Conservation (phyloP, 2,113 vertebrate species). For the Centropus bengalensis region DNA sequence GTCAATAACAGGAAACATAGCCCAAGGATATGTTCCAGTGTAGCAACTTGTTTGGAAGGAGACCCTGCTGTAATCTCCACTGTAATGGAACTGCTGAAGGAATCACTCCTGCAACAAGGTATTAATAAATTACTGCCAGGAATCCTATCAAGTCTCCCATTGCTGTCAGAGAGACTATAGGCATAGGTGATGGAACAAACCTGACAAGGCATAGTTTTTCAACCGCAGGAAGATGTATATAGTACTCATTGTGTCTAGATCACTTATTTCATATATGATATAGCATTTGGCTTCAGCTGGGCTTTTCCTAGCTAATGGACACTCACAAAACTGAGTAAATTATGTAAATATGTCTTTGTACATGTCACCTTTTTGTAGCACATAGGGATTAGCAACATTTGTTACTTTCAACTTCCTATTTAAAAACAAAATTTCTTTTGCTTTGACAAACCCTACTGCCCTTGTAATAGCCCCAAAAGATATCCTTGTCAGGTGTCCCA, state of each 20-base stretch:
- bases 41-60: background rate
- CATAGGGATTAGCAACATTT: background rate
- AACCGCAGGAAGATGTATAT: background rate
- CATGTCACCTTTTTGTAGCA: background rate
- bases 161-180: background rate
- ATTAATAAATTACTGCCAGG: background rate
- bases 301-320: background rate
- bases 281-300: background rate
- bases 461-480: background rate
- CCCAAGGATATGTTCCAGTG: background rate
- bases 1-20: background rate
- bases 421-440: background rate
- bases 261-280: background rate
- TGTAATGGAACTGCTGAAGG: background rate
- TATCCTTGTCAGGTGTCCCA: background rate
- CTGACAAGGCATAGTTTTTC: background rate
- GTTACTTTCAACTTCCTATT: background rate
- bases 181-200: background rate
- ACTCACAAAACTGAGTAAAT: background rate
- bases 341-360: background rate
- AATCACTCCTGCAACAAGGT: background rate
- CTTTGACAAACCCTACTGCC: background rate
- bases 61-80: fast-evolving
- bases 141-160: background rate
- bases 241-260: background rate